Conservation (phyloP, 2,113 vertebrate genomes). For the Spilogale gracilis region DNA sequence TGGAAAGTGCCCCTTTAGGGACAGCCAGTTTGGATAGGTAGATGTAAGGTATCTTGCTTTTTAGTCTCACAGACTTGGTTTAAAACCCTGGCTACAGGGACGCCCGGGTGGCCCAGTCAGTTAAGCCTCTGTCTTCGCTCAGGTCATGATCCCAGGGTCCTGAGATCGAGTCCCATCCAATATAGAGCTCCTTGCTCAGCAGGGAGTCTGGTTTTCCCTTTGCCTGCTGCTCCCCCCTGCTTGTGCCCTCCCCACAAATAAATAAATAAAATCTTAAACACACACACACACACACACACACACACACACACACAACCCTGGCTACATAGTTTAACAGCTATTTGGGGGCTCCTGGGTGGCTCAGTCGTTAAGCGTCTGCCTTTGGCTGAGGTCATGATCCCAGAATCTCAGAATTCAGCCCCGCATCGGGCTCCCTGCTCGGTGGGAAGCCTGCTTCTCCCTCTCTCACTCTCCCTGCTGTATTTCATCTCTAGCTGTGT, state of each 20-base stretch:
- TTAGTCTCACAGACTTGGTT: not conserved
- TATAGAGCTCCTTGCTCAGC: not conserved
- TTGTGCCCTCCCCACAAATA: no score
- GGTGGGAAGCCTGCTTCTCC: no score
- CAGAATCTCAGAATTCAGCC: no score
- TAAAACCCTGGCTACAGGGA: not conserved
- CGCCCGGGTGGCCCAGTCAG: no score
- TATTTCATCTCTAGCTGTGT: no score
- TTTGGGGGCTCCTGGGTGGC: no score
- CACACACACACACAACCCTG: not conserved
- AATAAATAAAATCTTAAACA: not conserved
- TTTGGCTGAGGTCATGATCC: no score
- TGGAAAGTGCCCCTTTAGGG: not conserved
- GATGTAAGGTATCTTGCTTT: not conserved
- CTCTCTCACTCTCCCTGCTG: no score
- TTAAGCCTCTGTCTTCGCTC: not conserved
- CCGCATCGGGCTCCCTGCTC: no score
- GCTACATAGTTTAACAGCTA: not conserved
- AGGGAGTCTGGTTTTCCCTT: not conserved
- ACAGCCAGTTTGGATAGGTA: not conserved
- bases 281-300: no score
- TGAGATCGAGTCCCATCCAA: not conserved
- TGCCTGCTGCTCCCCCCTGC: not conserved
- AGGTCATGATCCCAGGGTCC: not conserved
- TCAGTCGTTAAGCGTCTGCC: no score